These are phyloP conservation scores for Hystrix brachyura DNA, from an alignment of 2,113 vertebrate species.

Conservation along the genomic window DNA sequence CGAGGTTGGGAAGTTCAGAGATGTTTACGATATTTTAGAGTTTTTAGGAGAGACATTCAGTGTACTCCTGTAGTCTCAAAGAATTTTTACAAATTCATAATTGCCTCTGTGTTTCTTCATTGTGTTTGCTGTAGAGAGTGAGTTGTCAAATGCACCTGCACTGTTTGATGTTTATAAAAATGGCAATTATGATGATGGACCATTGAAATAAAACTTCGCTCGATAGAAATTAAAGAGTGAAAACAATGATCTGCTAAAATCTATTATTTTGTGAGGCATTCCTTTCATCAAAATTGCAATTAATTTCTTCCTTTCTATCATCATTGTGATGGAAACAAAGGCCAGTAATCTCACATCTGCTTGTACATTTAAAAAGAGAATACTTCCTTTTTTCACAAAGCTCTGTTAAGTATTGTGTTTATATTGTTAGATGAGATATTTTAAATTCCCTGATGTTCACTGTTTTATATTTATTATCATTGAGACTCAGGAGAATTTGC, in stretches of 20 bases:
- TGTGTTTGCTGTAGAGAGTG: slow-evolving; percentile 31
- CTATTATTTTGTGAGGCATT: slow-evolving; percentile 62
- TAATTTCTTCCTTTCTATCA: slow-evolving; percentile 63
- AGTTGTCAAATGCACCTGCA: slow-evolving; percentile 58
- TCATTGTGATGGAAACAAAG: slow-evolving; percentile 72
- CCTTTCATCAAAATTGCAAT: slow-evolving; percentile 75
- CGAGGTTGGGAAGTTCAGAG: accelerated
- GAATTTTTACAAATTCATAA: not conserved
- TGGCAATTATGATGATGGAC: slow-evolving; percentile 74
- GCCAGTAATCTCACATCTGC: slow-evolving; percentile 69
- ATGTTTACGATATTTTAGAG: not conserved
- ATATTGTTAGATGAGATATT: slow-evolving; percentile 77
- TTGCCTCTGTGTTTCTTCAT: not conserved
- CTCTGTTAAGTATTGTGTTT: slow-evolving; percentile 76
- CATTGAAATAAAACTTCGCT: slow-evolving; percentile 78
- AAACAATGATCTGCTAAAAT: slow-evolving; percentile 74
- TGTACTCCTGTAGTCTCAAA: not conserved
- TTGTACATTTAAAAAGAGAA: slow-evolving; percentile 70
- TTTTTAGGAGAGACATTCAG: not conserved
- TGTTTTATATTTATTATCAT: slow-evolving; percentile 83
- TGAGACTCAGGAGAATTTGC: slow-evolving; percentile 78
- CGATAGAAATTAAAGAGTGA: slow-evolving; percentile 74
- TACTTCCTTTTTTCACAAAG: slow-evolving; percentile 63
- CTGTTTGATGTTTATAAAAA: slow-evolving; percentile 80
- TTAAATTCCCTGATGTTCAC: slow-evolving; percentile 77